These are phyloP conservation scores for Recurvirostra avosetta DNA, from an alignment of 2,113 vertebrate genomes.

Conservation along the genomic window DNA sequence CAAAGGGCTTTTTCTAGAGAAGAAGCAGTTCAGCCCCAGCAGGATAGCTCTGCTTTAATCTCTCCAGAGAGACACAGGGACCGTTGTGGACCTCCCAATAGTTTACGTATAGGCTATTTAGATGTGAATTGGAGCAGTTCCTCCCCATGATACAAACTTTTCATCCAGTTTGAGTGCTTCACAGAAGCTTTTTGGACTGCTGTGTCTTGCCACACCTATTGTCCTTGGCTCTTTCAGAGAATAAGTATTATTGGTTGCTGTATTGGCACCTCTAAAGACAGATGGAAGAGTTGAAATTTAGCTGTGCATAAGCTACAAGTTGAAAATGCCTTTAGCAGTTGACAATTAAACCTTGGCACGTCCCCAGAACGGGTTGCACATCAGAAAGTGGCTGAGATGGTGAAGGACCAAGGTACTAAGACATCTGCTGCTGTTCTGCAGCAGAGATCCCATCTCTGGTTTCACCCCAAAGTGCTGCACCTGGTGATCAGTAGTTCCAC, in stretches of 20 bases:
- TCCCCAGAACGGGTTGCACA: accelerated
- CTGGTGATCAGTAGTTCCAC: neutral
- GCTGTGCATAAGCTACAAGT: neutral
- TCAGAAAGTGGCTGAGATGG: neutral
- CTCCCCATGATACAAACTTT: neutral
- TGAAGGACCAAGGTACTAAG: neutral
- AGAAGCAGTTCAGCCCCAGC: neutral
- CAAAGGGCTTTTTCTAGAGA: neutral
- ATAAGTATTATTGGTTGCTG: neutral
- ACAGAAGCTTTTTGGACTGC: neutral
- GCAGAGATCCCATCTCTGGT: neutral
- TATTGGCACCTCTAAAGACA: neutral
- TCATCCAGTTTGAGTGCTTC: neutral
- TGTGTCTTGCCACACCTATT: neutral
- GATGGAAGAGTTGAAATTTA: neutral
- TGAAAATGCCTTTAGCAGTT: neutral
- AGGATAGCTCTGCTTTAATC: neutral
- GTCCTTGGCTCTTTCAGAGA: neutral
- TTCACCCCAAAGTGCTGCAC: neutral
- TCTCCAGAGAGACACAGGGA: neutral
- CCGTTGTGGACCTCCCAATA: neutral
- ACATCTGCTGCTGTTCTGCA: neutral
- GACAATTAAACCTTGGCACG: neutral
- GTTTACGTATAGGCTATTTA: neutral
- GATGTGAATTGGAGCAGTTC: neutral